A percentile compares a stretch with the other conserved stretches of the same genome.
phyloP scores from a whole-genome alignment of 2,888 invertebrate genomes.

The Agapostemon virescens region DNA sequence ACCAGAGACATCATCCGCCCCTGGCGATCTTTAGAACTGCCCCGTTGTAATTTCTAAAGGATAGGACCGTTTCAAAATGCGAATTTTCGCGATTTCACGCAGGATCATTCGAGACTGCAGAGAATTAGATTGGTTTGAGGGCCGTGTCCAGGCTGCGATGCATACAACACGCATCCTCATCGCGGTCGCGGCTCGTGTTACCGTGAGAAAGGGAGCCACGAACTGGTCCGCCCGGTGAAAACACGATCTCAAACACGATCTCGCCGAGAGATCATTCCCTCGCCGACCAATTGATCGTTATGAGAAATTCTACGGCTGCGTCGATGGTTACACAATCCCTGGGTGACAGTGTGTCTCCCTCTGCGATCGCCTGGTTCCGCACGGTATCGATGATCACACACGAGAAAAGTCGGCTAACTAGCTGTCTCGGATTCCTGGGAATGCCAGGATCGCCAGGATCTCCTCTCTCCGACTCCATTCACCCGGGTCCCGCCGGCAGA shows the following conservation, averaged over 20 bases:
- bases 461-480: background rate
- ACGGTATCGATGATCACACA: slow-evolving; percentile 26
- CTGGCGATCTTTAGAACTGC: no score
- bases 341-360: background rate
- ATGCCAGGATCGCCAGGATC: slow-evolving; percentile 18
- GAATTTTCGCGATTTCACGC: background rate
- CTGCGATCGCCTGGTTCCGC: background rate
- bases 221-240: slow-evolving; percentile 57
- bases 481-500: slow-evolving; percentile 3
- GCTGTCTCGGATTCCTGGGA: slow-evolving; percentile 52
- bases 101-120: background rate
- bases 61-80: no score
- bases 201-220: slow-evolving; percentile 62
- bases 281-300: slow-evolving; percentile 64
- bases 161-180: slow-evolving; percentile 9
- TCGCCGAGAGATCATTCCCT: slow-evolving; percentile 4
- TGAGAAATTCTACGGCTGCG: slow-evolving; percentile 50
- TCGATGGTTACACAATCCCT: slow-evolving; percentile 58
- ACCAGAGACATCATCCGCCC: no score
- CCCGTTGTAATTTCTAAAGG: no score
- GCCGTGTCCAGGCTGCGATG: slow-evolving; percentile 1
- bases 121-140: slow-evolving; percentile 58
- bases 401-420: background rate
- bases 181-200: slow-evolving; percentile 63
- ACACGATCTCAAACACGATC: slow-evolving; percentile 50